These are phyloP conservation scores for Thyatira batis DNA, from an alignment of 2,888 invertebrate species.

Conservation along the genomic window DNA sequence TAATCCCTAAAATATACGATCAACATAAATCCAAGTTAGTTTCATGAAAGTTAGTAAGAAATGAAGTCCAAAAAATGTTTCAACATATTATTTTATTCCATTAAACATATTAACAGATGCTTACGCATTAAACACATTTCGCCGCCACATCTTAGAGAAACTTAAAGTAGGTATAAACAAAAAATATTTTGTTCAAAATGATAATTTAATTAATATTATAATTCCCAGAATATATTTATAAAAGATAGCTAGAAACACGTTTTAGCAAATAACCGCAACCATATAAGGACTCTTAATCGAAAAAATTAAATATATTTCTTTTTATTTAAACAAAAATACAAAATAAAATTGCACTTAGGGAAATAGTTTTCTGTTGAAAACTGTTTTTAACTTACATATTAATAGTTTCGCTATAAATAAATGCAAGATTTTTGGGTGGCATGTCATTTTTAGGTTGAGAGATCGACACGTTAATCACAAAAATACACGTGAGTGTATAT, in stretches of 20 bases:
- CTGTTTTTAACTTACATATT: slow-evolving; percentile 53
- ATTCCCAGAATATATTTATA: slow-evolving; percentile 46
- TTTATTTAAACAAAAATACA: slow-evolving; percentile 41
- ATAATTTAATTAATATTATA: slow-evolving; percentile 35
- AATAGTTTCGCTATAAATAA: slow-evolving; percentile 62
- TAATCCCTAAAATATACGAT: too few relatives aligned
- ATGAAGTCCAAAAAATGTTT: slow-evolving; percentile 32
- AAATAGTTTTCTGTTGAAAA: slow-evolving; percentile 57
- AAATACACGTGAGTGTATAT: too few relatives aligned
- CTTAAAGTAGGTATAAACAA: slow-evolving; percentile 34
- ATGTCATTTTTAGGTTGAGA: slow-evolving; percentile 46
- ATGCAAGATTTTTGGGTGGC: slow-evolving; percentile 79
- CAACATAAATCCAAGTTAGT: too few relatives aligned
- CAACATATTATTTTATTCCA: slow-evolving; percentile 76
- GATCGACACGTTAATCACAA: slow-evolving; percentile 19
- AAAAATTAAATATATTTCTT: slow-evolving; percentile 36
- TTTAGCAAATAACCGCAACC: slow-evolving; percentile 60
- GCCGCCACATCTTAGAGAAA: slow-evolving; percentile 51
- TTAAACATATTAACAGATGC: slow-evolving; percentile 76
- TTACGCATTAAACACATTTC: slow-evolving; percentile 51
- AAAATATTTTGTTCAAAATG: slow-evolving; percentile 20
- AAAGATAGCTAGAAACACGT: slow-evolving; percentile 29
- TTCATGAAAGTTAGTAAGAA: background rate
- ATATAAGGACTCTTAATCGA: slow-evolving; percentile 30
- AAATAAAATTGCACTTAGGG: slow-evolving; percentile 73